Conservation (phyloP, 2,888 invertebrate genomes). For the Eilema caniola region DNA sequence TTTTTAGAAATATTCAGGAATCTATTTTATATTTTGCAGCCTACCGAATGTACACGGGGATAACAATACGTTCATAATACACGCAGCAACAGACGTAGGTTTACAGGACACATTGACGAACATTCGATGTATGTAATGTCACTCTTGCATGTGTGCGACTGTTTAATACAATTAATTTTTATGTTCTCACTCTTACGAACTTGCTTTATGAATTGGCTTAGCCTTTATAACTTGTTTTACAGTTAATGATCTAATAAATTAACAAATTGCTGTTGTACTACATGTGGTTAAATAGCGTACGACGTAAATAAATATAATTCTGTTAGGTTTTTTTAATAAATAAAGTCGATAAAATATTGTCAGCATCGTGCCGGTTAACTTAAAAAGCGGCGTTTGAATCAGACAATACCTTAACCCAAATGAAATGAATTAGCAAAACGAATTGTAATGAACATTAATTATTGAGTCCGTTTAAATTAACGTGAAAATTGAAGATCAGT, state of each 20-base stretch:
- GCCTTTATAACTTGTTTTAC: background rate
- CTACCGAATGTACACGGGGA: background rate
- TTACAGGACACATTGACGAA: background rate
- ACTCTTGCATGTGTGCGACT: background rate
- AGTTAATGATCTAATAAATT: background rate
- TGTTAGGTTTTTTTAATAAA: no score
- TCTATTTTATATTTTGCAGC: background rate
- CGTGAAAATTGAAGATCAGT: no score
- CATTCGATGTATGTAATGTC: conserved; percentile 1
- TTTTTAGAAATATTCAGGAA: background rate
- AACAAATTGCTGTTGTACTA: background rate
- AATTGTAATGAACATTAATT: no score
- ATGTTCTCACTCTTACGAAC: background rate
- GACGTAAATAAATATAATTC: no score
- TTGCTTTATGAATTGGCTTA: background rate
- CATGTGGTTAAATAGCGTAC: no score
- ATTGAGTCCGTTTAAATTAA: no score
- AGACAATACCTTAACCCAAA: no score
- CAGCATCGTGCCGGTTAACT: no score
- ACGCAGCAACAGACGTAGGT: conserved; percentile 1
- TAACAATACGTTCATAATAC: background rate
- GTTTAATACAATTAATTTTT: background rate
- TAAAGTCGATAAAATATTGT: no score
- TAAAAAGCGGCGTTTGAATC: no score
- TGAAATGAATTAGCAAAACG: no score